Evolutionary conservation across 2,888 invertebrate genomes (phyloP), one percentile per base, ranked within the genome.

Genomic region (Dorcus parallelipipedus): DNA sequence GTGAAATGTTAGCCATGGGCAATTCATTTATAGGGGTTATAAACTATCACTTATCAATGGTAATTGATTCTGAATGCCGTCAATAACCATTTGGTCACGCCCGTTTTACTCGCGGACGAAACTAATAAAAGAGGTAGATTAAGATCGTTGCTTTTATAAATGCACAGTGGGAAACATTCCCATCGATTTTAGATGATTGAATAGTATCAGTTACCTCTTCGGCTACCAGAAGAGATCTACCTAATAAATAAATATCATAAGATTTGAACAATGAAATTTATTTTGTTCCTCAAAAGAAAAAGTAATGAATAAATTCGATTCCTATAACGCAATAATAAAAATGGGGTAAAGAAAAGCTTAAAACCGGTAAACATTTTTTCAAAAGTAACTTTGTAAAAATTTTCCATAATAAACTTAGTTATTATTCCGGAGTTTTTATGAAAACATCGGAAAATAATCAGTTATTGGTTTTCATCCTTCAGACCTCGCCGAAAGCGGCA

Each of bases 361-460:
- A 26, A 26, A 26, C 26, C 26, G 5, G 26, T 26, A 26, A 26
- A 26, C 26, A 26, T 26, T 26, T 33, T 33, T 33, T 7, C 26
- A 33, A 33, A 20, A 33, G 26, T 33, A 33, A 33, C 26, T 33
- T 33, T 33, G 26, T 33, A 33, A 54, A 40, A 47, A 23, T 58
- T 66, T 62, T 49, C 59, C 58, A 53, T 65, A 65, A 68, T 59
- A 65, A 64, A 68, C 58, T 60, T 42, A 58, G 56, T 66, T 67
- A 69, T 70, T 69, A 66, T 69, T 65, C 59, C 54, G 52, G 61
- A 69, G 71, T 69, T 71, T 70, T 69, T 64, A 64, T 58, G 64
- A 69, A 67, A 71, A 71, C 71, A 70, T 59, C 60, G 67, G 68
- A 68, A 70, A 71, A 69, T 71, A 71, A 67, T 65, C 67, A 66